Evolutionary conservation across 1,140 invertebrate species (phyloP), one percentile per base, ranked within the genome.

Genomic region (Drosophila kikkawai): DNA sequence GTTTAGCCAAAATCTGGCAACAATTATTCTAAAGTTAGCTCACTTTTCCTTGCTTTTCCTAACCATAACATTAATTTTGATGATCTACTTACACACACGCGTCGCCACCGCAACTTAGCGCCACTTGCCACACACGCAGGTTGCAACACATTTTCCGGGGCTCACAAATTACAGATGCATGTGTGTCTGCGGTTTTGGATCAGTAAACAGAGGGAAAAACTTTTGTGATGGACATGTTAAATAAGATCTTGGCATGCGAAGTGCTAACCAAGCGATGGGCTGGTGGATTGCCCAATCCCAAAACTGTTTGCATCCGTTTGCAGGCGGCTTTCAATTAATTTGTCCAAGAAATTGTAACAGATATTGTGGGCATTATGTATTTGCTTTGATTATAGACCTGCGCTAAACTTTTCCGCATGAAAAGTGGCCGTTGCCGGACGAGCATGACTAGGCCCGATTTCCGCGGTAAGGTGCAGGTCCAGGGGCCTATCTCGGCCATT

Each of bases 401-500:
- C 50, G 45, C 59, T n/a, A 59, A 74, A 80, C 29, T 65, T 83
- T 87, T 88, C 79, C 77, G 65, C 77, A 41, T 76, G 55, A 86
- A 86, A 73, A 39, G 53, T 56, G 69, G 48, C 13, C 12, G 22
- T 9, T 45, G 26, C 32, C 51, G 9, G 70, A 67, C 65, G 51
- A 67, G 79, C 82, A 83, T 85, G 82, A 81, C 82, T 81, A 29
- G 48, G 44, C 22, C 15, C 22, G 17, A 65, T 67, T 65, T 66
- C 37, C 29, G 17, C 19, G 47, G 50, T 11, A 8, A 36, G 36
- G 15, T 29, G 19, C 8, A 39, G 55, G 53, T 57, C 55, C 55
- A 57, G 36, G 36, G 15, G 29, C 61, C 37, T 22, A 3, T 34
- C 11, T 32, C 19, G 9, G n/a, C 0, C 39, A 34, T 29, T 48